phyloP scores from a whole-genome alignment of 2,888 invertebrate species.

The Drosophila lutescens region DNA sequence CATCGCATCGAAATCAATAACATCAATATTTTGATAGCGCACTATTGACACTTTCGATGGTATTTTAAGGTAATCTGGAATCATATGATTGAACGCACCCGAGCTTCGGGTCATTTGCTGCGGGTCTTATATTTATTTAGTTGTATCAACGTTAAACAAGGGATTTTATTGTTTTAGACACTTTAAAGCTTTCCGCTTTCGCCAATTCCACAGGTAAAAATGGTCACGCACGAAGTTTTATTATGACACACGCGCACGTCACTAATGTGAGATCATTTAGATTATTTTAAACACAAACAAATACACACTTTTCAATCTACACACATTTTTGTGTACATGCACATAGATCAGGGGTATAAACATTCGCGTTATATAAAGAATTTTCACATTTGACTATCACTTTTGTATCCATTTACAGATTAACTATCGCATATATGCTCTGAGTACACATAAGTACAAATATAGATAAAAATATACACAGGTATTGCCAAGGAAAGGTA shows the following conservation, averaged over 20 bases:
- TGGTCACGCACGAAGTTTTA: constrained; percentile 26
- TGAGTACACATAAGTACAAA: constrained; percentile 23
- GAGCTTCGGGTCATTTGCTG: neutral
- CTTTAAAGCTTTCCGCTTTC: constrained; percentile 20
- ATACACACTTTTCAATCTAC: constrained; percentile 21
- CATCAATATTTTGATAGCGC: constrained; percentile 15
- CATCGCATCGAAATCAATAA: neutral
- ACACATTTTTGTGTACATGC: constrained; percentile 20
- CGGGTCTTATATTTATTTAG: constrained; percentile 6
- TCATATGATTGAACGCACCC: constrained; percentile 28
- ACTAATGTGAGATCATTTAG: constrained; percentile 39
- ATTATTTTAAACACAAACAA: constrained; percentile 43
- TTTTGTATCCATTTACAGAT: constrained; percentile 25
- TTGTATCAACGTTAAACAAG: constrained; percentile 15
- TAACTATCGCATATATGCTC: constrained; percentile 18
- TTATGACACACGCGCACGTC: constrained; percentile 21
- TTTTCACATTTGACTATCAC: constrained; percentile 13
- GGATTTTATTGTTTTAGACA: constrained; percentile 24
- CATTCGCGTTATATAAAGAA: constrained; percentile 33
- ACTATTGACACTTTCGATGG: constrained; percentile 5
- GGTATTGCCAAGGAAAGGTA: constrained; percentile 38
- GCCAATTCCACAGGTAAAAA: constrained; percentile 22
- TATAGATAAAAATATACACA: constrained; percentile 39
- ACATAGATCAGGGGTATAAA: constrained; percentile 13
- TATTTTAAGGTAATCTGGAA: constrained; percentile 8